Conservation (phyloP, 2,113 vertebrate genomes). For the Mellivora capensis region DNA sequence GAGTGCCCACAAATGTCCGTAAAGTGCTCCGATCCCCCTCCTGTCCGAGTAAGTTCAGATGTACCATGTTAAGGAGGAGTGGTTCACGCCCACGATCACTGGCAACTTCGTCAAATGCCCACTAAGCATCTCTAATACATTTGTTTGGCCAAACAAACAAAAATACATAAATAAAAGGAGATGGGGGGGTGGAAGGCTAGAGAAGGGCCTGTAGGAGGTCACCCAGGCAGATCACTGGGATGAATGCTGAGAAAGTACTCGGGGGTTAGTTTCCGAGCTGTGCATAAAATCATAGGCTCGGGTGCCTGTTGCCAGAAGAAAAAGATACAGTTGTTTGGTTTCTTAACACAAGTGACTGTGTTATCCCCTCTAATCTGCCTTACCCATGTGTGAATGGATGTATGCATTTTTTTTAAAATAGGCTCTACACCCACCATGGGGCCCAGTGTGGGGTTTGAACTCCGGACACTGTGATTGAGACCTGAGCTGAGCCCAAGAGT, state of each 20-base stretch:
- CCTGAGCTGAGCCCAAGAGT: background rate
- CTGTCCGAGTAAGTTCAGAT: conserved; percentile 41
- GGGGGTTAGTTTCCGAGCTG: background rate
- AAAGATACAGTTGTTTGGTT: too few species aligned
- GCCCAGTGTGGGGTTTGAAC: background rate
- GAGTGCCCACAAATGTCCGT: conserved; percentile 67
- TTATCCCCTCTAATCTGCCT: background rate
- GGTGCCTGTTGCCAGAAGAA: background rate
- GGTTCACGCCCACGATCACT: background rate
- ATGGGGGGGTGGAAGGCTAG: background rate
- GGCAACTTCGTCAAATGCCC: conserved; percentile 66
- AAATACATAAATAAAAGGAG: conserved; percentile 33
- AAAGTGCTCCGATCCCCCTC: conserved; percentile 15
- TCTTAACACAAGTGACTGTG: background rate
- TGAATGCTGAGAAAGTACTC: background rate
- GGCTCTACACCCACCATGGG: background rate
- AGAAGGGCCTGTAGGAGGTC: background rate
- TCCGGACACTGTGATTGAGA: background rate
- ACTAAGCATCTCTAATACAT: conserved; percentile 63
- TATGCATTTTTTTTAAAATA: background rate
- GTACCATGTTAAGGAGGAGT: conserved; percentile 45
- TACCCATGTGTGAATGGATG: rapidly evolving
- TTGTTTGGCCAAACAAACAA: conserved; percentile 33
- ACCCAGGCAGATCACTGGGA: background rate
- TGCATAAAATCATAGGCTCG: background rate